These are phyloP conservation scores for Pseudonaja textilis DNA, from an alignment of 2,113 vertebrate genomes.

Conservation along the genomic window DNA sequence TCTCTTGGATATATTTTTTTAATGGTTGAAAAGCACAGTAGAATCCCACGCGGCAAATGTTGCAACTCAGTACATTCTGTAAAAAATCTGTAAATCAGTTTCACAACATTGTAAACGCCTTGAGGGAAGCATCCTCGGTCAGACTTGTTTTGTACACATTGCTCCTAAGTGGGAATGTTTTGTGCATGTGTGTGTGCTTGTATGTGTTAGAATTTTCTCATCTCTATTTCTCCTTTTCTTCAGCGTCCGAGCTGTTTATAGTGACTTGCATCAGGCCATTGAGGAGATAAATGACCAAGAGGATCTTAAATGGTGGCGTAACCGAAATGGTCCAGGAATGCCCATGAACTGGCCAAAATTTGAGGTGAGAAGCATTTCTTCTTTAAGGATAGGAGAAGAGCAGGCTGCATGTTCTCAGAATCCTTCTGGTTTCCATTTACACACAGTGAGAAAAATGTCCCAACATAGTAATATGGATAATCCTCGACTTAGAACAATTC, in stretches of 20 bases:
- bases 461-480: background rate
- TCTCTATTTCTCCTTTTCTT: background rate
- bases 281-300: slow-evolving; percentile 76
- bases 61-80: background rate
- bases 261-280: slow-evolving; percentile 77
- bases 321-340: slow-evolving; percentile 79
- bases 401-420: background rate
- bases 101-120: background rate
- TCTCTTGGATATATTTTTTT: background rate
- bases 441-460: background rate
- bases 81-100: too few relatives aligned
- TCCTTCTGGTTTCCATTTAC: background rate
- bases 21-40: background rate
- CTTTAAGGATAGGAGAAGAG: background rate
- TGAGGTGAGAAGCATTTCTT: slow-evolving; percentile 57
- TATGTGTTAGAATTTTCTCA: background rate
- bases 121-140: background rate
- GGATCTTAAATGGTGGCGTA: slow-evolving; percentile 82
- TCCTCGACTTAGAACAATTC: background rate
- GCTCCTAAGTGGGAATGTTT: background rate
- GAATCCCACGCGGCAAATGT: background rate
- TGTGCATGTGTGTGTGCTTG: background rate
- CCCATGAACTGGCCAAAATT: slow-evolving; percentile 79
- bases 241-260: slow-evolving; percentile 78
- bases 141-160: background rate